A percentile compares a stretch with the other conserved stretches of the same genome.
phyloP scores from a whole-genome alignment of 1,140 invertebrate genomes.

The Harlomillsia oculata region DNA sequence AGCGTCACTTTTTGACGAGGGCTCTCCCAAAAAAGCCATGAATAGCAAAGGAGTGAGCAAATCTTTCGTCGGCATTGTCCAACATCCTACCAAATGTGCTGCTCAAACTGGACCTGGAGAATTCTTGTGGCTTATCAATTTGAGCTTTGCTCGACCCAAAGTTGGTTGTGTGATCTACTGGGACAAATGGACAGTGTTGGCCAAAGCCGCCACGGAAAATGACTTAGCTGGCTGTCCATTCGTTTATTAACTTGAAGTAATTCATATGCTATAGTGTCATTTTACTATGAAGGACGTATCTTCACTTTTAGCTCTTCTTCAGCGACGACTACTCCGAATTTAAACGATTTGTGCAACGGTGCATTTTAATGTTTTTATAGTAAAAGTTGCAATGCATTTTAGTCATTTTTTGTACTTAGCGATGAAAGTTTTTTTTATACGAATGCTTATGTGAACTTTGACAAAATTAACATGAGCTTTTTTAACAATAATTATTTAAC shows the following conservation, averaged over 20 bases:
- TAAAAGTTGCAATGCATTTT: no score
- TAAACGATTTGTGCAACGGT: no score
- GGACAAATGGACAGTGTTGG: constrained; percentile 9
- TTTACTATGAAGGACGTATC: no score
- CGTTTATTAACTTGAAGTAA: constrained; percentile 1
- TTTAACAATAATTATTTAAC: no score
- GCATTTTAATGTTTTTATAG: no score
- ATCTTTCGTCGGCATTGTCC: constrained; percentile 4
- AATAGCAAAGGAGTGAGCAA: constrained; percentile 5
- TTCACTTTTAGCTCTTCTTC: no score
- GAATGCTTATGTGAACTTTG: no score
- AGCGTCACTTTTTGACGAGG: constrained; percentile 1
- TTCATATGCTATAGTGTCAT: no score
- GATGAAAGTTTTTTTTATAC: no score
- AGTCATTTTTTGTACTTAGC: no score
- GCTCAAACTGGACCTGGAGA: constrained; percentile 15
- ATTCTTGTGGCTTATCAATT: constrained; percentile 14
- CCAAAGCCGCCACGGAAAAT: background rate
- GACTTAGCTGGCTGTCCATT: constrained; percentile 7
- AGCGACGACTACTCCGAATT: no score
- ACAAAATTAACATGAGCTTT: no score
- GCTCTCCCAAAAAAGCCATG: constrained; percentile 9
- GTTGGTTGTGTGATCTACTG: constrained; percentile 14
- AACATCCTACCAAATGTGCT: constrained; percentile 8
- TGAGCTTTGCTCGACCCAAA: constrained; percentile 17